phyloP scores from a whole-genome alignment of 1,140 invertebrate species.

The Achroia grisella region DNA sequence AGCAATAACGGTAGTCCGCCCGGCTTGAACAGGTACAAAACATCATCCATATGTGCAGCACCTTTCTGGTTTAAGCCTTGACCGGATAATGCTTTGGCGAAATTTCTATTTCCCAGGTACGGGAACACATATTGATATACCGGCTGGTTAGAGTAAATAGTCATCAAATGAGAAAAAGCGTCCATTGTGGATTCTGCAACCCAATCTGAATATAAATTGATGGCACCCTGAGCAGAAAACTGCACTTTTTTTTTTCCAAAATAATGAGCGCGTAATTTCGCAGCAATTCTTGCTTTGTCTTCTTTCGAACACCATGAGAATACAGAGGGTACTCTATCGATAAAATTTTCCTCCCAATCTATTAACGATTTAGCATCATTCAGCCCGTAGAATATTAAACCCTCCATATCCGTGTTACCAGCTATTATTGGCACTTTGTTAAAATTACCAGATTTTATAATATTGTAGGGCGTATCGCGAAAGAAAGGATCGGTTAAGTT shows the following conservation, averaged over 20 bases:
- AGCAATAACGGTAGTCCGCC: slow-evolving; percentile 12
- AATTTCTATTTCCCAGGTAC: slow-evolving; percentile 12
- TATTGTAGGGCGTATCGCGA: slow-evolving; percentile 37
- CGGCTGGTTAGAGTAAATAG: slow-evolving; percentile 5
- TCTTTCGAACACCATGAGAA: slow-evolving; percentile 4
- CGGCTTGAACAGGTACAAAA: slow-evolving; percentile 17
- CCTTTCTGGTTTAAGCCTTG: background rate
- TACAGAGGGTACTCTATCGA: background rate
- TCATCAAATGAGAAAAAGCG: slow-evolving; percentile 8
- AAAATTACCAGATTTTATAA: slow-evolving; percentile 40
- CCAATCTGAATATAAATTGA: background rate
- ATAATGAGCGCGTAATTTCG: slow-evolving; percentile 9
- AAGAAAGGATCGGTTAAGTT: slow-evolving; percentile 38
- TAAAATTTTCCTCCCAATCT: background rate
- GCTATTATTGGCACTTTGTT: slow-evolving; percentile 49
- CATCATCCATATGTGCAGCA: slow-evolving; percentile 24
- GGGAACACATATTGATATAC: slow-evolving; percentile 20
- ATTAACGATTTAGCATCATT: background rate
- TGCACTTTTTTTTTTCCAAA: slow-evolving; percentile 6
- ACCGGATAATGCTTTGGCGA: slow-evolving; percentile 4
- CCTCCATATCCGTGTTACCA: background rate
- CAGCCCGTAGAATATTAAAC: background rate
- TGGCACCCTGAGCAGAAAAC: background rate
- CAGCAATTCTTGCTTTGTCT: background rate
- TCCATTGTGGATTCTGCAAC: slow-evolving; percentile 9